Evolutionary conservation across 2,797 vertebrate species (phyloP), one percentile per base, ranked within the genome.

Genomic region (Chromobotia macracanthus): DNA sequence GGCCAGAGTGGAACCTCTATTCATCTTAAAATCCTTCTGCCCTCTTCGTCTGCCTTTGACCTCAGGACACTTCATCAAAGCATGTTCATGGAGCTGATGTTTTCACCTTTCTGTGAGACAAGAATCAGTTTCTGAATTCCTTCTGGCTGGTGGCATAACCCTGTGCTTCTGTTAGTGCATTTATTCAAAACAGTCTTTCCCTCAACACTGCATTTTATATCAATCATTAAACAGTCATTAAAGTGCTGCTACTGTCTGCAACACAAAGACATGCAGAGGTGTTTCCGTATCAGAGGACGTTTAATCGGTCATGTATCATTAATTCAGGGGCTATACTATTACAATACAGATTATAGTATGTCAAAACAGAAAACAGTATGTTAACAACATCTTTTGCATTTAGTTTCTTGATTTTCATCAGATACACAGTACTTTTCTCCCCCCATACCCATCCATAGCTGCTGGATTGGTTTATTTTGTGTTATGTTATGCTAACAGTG

Each of bases 61-160:
- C 71, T 91, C 91, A 89, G 19, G 53, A 56, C 88, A 88, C 84
- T 38, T 76, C 67, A 72, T 69, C 28, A 31, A 21, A 66, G 16
- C 84, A 81, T 88, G 86, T 90, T 90, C 84, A 18, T 8, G 2
- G 28, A 74, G 31, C 44, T 75, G 71, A 68, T 70, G 66, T 21
- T 72, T 41, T 63, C 50, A n/a, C 21, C 35, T 23, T 2, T 23
- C 15, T n/a, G 16, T 84, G 70, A 41, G 13, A 46, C 38, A 23
- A 60, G 21, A 74, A n/a, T 25, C 70, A 13, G 38, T 21, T 12
- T 70, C 25, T 51, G 56, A 41, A 35, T 25, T 79, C 7, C 25
- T 28, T 38, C 2, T 0, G 31, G 50, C 73, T 25, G 31, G 63
- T 41, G 50, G 67, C 23, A 28, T 55, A 44, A 46, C 19, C 19